Percentiles rank a stretch among this genome's conserved stretches.
phyloP scores from a whole-genome alignment of 2,797 vertebrate genomes.

The Mus caroli region DNA sequence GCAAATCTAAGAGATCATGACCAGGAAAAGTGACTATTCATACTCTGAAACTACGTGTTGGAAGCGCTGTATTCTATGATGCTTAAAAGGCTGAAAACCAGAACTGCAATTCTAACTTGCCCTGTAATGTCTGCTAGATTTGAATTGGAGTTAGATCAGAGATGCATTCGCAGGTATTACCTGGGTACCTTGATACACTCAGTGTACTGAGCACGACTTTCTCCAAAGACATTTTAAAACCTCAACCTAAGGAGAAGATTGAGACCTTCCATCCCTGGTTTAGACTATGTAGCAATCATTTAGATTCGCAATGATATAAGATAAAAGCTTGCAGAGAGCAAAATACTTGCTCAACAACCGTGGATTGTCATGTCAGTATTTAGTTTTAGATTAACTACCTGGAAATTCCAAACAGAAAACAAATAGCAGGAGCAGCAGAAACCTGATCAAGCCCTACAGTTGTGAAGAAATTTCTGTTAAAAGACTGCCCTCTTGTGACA shows the following conservation, averaged over 20 bases:
- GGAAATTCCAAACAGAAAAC: constrained; percentile 18
- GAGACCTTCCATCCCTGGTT: neutral
- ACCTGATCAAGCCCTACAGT: neutral
- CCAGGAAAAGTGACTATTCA: too few relatives aligned
- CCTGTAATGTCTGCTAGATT: neutral
- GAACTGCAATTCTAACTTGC: neutral
- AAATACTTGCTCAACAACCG: neutral
- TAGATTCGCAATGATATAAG: neutral
- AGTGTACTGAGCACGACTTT: neutral
- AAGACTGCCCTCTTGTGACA: constrained; percentile 81
- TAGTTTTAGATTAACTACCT: neutral
- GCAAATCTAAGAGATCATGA: neutral
- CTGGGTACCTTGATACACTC: neutral
- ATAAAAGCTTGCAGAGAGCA: neutral
- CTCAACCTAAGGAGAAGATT: neutral
- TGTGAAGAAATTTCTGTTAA: constrained; percentile 68
- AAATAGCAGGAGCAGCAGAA: neutral
- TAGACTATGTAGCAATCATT: neutral
- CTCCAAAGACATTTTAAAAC: neutral
- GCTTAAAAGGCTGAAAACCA: neutral
- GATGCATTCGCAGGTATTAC: neutral
- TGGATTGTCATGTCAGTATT: neutral
- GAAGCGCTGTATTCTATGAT: neutral
- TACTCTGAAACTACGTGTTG: neutral
- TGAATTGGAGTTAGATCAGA: neutral